Evolutionary conservation across 2,888 invertebrate genomes (phyloP), one percentile per base, ranked within the genome.

Genomic region (Drosophila melanosoma): DNA sequence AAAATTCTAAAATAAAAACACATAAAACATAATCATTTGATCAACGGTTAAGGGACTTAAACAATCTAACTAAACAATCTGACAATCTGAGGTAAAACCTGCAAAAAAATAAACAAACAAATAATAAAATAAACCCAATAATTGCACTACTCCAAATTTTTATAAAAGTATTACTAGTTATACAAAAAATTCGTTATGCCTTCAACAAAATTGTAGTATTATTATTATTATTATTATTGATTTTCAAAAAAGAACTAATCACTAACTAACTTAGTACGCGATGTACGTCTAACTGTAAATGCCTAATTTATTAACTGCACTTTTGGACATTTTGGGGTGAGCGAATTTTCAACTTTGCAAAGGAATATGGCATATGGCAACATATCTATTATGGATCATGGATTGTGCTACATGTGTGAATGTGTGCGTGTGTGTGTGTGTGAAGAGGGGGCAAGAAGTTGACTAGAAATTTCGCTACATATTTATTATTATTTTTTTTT

Each of bases 381-480:
- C 54, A 57, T 36, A 38, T 38, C 8, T 20, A 20, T 20, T 20
- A 42, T 57, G 59, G 63, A 56, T 78, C 64, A 65, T 72, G 66
- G 32, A 57, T 26, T 26, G 52, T 59, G 79, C 61, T 76, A 59
- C 57, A 57, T 54, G 36, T 26, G 29, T 29, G 23, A 11, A 20
- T 33, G n/a, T 52, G 6, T n/a, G 10, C 35, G 54, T 17, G 26
- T 29, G 29, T 32, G 10, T 5, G 3, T 32, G 54, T 52, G 63
- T 70, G 72, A 65, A 70, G 74, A 33, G 38, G 74, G 72, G 91
- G 91, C 91, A 91, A 91, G 91, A 91, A 89, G 81, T 91, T 91
- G 91, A 91, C 91, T 91, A 91, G 91, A 91, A 87, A 82, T 81
- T 88, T 88, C 74, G 86, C 85, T 85, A 87, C 79, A 74, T 70